Evolutionary conservation across 2,797 vertebrate species (phyloP), one percentile per base, ranked within the genome.

Genomic region (Loriculus beryllinus): DNA sequence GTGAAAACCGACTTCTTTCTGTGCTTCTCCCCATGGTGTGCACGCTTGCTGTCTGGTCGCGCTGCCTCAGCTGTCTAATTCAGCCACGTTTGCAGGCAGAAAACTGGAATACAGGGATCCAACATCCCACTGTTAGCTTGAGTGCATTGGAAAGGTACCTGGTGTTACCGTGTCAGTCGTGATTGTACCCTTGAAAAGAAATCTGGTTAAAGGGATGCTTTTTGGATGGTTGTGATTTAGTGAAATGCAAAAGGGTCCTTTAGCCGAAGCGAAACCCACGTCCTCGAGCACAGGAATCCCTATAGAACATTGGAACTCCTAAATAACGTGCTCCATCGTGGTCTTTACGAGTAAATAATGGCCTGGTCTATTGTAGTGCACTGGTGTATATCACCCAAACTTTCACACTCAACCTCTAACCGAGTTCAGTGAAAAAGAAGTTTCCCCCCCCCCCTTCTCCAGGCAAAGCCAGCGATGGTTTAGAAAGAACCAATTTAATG

Each of bases 401-500:
- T 91, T 67, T 63, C 25, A 54, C 63, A 12, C 31, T 76, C 57
- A 21, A n/a, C 40, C 57, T 63, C 76, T 67, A 12, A 40, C 69
- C 11, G 6, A 69, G 65, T 2, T 3, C 54, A 8, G n/a, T 52
- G 70, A 54, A 33, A 67, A 82, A 68, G 29, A 37, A 81, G 10
- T 42, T 26, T 22, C 9, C 10, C 6, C 7, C 37, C n/a, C n/a
- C n/a, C 12, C 17, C 13, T 33, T 21, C 56, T 4, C 77, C 4
- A 64, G 16, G 20, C 22, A 52, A 78, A 80, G 64, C 28, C 88
- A 51, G 57, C 14, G 47, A 31, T 3, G 3, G 49, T 29, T 82
- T 88, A 45, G 68, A 91, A 91, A 95, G 62, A 23, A 16, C 74
- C 82, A 22, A 63, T 93, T 94, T 88, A 87, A 37, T 47, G 60